Evolutionary conservation across 2,797 vertebrate species (phyloP).

Genomic region (Garrulus glandarius): DNA sequence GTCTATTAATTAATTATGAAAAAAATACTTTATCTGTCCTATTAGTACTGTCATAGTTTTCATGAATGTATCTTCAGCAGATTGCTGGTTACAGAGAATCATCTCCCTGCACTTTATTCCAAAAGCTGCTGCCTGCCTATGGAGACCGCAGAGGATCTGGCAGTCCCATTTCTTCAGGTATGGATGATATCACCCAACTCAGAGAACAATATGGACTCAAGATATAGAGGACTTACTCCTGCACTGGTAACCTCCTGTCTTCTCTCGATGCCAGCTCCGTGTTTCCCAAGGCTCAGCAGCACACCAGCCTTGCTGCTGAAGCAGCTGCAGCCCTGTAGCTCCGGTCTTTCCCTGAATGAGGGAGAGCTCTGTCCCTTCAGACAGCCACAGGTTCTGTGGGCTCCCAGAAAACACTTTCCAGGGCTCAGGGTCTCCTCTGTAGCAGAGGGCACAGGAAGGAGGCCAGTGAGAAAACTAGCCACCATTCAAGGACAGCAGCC

Average conservation of each 20-base stretch:
- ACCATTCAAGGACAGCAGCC: neutral
- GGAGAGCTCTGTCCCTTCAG: neutral
- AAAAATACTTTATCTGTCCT: neutral
- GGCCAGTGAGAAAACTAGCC: neutral
- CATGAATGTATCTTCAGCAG: neutral
- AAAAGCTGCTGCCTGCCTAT: neutral
- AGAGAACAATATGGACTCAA: neutral
- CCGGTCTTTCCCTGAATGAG: neutral
- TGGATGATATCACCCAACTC: neutral
- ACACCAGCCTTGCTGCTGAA: neutral
- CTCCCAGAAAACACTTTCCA: neutral
- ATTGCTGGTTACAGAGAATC: neutral
- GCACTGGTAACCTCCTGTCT: neutral
- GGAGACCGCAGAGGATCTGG: neutral
- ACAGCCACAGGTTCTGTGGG: neutral
- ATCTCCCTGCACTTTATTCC: neutral
- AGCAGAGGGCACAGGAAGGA: neutral
- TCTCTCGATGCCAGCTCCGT: rapidly evolving
- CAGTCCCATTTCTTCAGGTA: neutral
- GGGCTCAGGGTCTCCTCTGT: neutral
- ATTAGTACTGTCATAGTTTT: neutral
- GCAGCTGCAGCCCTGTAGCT: neutral
- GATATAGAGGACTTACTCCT: neutral
- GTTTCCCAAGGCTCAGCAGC: neutral
- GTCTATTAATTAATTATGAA: neutral